Base-by-base conservation (phyloP, 2,888 invertebrate species). In the Pterobdella sp. region DNA sequence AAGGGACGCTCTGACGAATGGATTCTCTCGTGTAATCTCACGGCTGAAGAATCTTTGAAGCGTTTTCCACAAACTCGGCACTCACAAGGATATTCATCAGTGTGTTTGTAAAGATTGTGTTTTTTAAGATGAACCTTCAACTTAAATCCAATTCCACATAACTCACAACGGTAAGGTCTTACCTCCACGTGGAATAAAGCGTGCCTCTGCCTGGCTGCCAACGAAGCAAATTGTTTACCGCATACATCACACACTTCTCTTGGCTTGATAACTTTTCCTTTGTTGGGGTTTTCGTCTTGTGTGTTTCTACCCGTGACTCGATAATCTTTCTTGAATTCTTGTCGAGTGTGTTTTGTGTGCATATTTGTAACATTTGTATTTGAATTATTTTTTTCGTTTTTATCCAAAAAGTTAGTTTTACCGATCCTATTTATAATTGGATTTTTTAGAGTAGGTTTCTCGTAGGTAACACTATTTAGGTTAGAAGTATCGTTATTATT, bases 211-310 rank as follows among this genome's bases (percentile, higher is more conserved):
- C 74, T 76, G 64, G 77, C 76, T 1, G 76, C 37, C 36, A 36
- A 34, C 7, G 75, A 76, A 14, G 74, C 72, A 68, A 78, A 77
- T 36, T 70, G 74, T 69, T 78, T 77, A 26, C 74, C 73, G 49
- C 78, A 78, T 29, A 73, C 73, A 35, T 52, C 64, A 63, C 78
- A 78, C 60, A 79, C 78, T 77, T 79, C 79, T 74, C 78, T 91
- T 70, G 78, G 73, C 34, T 79, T 75, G 56, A 79, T 78, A 22
- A 79, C 78, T 81, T 91, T 91, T 82, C 94, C 94, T 85, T 94
- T 93, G 81, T 94, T 89, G 85, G 94, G 94, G 56, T 95, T 94
- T 84, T 95, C 94, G 72, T 94, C 94, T 78, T 31, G 29, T 32
- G n/a, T 29, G 26, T 32, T 67, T 35, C 32, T 4, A 29, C 35